A percentile compares a stretch with the other conserved stretches of the same genome.
These are phyloP conservation scores for Gavia stellata DNA, from an alignment of 2,113 vertebrate species.

Conservation along the genomic window DNA sequence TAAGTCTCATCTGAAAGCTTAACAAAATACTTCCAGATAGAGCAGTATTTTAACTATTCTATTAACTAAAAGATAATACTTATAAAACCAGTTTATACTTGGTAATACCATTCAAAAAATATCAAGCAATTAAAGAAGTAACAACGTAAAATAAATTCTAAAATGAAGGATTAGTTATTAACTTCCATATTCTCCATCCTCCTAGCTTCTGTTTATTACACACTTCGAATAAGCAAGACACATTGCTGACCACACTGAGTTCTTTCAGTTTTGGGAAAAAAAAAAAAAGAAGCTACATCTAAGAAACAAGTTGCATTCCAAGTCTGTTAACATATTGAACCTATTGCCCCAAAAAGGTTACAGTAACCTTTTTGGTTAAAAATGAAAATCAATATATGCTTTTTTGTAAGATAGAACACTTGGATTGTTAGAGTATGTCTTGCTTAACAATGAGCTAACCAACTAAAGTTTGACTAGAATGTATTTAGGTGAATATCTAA, in stretches of 20 bases:
- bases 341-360: neutral
- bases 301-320: neutral
- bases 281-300: neutral
- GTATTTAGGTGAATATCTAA: neutral
- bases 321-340: neutral
- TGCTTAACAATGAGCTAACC: neutral
- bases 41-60: neutral
- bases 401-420: neutral
- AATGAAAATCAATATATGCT: neutral
- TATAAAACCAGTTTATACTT: neutral
- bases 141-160: neutral
- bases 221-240: neutral
- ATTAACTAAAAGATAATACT: neutral
- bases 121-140: neutral
- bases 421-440: rapidly evolving
- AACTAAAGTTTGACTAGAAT: neutral
- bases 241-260: neutral
- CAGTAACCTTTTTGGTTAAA: neutral
- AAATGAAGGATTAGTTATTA: neutral
- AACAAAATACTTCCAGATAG: neutral
- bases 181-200: neutral
- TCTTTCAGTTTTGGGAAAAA: neutral
- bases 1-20: neutral
- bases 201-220: neutral
- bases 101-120: neutral